These are phyloP conservation scores for Chamaetylas fuelleborni DNA, from an alignment of 2,113 vertebrate species.

Conservation along the genomic window DNA sequence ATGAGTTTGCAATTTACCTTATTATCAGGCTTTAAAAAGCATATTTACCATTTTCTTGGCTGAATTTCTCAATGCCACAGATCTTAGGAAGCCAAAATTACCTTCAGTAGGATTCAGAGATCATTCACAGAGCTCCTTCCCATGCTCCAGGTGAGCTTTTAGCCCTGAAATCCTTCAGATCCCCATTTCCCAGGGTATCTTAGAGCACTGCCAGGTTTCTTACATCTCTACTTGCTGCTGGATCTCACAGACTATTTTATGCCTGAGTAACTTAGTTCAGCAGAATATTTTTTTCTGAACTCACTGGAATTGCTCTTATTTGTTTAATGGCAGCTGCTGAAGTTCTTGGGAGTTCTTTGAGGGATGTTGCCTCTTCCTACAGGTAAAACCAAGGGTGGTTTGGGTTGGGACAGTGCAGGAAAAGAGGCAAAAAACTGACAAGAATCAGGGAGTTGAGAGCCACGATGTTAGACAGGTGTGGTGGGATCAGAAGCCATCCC, in stretches of 20 bases:
- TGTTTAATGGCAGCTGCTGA: neutral
- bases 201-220: neutral
- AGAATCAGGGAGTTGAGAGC: neutral
- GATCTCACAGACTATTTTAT: neutral
- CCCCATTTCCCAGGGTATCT: neutral
- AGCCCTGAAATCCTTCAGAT: neutral
- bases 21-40: neutral
- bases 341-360: neutral
- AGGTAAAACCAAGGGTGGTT: neutral
- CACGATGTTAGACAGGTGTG: neutral
- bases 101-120: neutral
- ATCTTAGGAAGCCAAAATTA: neutral
- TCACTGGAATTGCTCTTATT: neutral
- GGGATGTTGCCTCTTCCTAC: neutral
- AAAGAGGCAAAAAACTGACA: neutral
- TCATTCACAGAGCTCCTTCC: neutral
- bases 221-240: neutral
- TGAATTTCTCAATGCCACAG: neutral
- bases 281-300: neutral
- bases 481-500: conserved; percentile 34
- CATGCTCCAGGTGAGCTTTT: neutral
- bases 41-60: neutral
- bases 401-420: neutral
- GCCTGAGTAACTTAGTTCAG: neutral
- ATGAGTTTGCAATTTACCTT: neutral